Conservation (phyloP, 2,888 invertebrate genomes). For the Drosophila flavopinicola region DNA sequence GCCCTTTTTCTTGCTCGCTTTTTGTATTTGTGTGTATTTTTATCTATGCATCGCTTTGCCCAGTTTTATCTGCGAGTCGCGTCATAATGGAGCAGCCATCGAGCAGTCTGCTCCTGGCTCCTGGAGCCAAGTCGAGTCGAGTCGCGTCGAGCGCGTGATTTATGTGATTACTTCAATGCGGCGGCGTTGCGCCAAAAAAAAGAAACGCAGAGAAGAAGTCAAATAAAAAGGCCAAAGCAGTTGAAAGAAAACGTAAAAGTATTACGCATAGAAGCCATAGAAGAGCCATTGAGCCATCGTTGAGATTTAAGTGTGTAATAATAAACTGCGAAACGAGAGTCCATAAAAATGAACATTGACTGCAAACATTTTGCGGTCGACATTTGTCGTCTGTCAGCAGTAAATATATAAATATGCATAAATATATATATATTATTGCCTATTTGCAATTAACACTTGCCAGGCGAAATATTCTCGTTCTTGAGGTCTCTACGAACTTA, state of each 20-base stretch:
- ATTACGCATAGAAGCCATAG: constrained; percentile 42
- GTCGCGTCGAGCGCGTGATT: constrained; percentile 75
- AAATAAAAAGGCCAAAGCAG: constrained; percentile 10
- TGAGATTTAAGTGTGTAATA: constrained; percentile 52
- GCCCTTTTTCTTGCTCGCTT: constrained; percentile 32
- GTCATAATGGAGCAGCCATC: constrained; percentile 67
- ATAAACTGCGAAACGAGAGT: constrained; percentile 44
- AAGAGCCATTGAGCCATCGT: constrained; percentile 42
- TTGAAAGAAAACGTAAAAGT: constrained; percentile 38
- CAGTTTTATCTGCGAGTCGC: constrained; percentile 73
- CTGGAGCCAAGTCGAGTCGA: constrained; percentile 45
- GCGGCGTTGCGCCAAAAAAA: constrained; percentile 77
- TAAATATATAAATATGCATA: constrained; percentile 41
- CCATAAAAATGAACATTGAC: constrained; percentile 66
- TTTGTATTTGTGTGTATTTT: constrained; percentile 35
- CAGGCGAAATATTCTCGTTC: not conserved
- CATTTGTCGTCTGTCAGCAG: constrained; percentile 44
- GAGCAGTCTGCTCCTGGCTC: constrained; percentile 64
- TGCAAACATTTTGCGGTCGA: constrained; percentile 72
- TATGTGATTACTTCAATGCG: constrained; percentile 82
- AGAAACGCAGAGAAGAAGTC: constrained; percentile 14
- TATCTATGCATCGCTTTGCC: constrained; percentile 58
- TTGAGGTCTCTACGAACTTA: too few relatives aligned
- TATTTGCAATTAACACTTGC: constrained; percentile 61
- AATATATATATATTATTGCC: constrained; percentile 30